Evolutionary conservation across 2,113 vertebrate genomes (phyloP).

Genomic region (Orthonyx spaldingii): DNA sequence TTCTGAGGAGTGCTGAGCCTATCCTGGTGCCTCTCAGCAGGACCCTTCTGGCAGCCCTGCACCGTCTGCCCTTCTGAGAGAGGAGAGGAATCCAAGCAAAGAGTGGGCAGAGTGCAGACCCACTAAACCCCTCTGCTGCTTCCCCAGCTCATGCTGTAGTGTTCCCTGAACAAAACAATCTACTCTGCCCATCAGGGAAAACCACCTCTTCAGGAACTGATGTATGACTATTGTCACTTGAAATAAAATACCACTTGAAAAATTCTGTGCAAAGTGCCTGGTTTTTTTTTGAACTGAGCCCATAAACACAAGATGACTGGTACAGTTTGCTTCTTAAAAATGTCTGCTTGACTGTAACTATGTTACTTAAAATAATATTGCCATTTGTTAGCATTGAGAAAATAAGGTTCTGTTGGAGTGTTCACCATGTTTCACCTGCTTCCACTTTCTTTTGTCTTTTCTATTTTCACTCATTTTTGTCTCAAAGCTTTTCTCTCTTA

Average conservation of each 20-base stretch:
- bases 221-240: background rate
- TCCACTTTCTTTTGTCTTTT: background rate
- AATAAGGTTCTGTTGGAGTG: rapidly evolving
- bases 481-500: background rate
- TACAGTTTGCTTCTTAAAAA: background rate
- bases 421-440: background rate
- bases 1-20: background rate
- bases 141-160: background rate
- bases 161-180: background rate
- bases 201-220: background rate
- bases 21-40: background rate
- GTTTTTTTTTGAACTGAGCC: background rate
- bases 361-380: background rate
- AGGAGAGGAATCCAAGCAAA: background rate
- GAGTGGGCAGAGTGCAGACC: background rate
- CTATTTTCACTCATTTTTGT: background rate
- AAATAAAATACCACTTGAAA: background rate
- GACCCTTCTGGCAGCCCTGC: background rate
- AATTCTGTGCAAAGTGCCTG: background rate
- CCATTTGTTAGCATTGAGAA: background rate
- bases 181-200: background rate
- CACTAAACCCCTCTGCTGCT: background rate
- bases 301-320: background rate
- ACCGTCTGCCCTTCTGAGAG: background rate
- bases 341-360: background rate